Conservation (phyloP, 2,113 vertebrate genomes). For the Balaeniceps rex region DNA sequence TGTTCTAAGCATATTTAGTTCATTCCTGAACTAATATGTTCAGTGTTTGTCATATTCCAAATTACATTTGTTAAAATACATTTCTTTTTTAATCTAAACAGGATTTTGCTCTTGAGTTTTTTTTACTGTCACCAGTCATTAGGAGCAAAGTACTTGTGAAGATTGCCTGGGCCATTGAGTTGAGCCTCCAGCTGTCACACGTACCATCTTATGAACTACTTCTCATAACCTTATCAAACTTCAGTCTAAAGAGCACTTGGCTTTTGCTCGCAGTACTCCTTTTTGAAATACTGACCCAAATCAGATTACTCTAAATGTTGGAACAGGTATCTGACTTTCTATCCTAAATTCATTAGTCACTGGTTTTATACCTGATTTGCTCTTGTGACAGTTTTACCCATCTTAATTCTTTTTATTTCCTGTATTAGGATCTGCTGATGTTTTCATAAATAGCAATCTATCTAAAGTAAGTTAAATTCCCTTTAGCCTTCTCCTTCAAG, state of each 20-base stretch:
- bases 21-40: not conserved
- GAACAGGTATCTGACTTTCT: not conserved
- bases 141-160: not conserved
- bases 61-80: not conserved
- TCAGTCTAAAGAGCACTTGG: not conserved
- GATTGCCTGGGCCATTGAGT: not conserved
- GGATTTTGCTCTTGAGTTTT: not conserved
- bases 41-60: not conserved
- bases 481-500: not conserved
- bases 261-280: not conserved
- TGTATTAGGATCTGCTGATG: not conserved
- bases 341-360: not conserved
- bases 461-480: not conserved
- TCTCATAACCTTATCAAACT: not conserved
- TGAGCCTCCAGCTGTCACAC: not conserved
- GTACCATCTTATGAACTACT: not conserved
- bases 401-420: not conserved
- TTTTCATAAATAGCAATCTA: not conserved
- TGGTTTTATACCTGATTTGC: not conserved
- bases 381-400: not conserved
- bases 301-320: not conserved
- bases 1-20: not conserved
- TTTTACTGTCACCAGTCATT: not conserved
- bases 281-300: not conserved
- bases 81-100: not conserved